These are phyloP conservation scores for Toxonevra muliebris DNA, from an alignment of 2,888 invertebrate genomes.

Conservation along the genomic window DNA sequence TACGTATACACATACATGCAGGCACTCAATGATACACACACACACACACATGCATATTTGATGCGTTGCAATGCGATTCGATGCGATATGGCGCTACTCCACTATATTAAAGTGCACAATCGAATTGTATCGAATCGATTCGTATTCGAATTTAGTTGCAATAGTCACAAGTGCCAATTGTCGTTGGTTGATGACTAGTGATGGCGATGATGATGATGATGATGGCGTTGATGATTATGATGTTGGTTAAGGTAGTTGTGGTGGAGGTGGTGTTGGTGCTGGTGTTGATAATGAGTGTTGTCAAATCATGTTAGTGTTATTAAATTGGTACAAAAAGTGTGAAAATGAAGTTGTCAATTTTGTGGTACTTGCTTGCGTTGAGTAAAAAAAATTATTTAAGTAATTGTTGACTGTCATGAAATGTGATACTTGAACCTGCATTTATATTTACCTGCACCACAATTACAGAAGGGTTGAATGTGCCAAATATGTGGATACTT, in stretches of 20 bases:
- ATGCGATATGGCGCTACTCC: no score
- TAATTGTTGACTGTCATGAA: neutral
- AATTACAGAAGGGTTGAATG: no score
- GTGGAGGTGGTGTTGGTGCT: slow-evolving; percentile 19
- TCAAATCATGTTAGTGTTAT: slow-evolving; percentile 3
- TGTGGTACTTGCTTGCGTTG: neutral
- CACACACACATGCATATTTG: neutral
- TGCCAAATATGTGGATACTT: no score
- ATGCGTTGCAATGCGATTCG: neutral
- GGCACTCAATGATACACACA: neutral
- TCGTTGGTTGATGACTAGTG: slow-evolving; percentile 6
- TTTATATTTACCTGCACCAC: no score
- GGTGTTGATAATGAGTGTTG: neutral
- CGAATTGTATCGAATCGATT: slow-evolving; percentile 7
- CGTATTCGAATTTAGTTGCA: neutral
- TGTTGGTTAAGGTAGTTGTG: neutral
- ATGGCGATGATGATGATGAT: neutral
- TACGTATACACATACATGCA: neutral
- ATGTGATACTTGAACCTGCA: neutral
- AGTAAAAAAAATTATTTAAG: neutral
- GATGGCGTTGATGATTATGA: no score
- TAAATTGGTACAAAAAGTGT: neutral
- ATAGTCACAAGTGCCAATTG: slow-evolving; percentile 27
- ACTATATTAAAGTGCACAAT: neutral
- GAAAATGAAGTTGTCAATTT: slow-evolving; percentile 8